Conservation (phyloP, 2,888 invertebrate species). For the Reticulitermes lucifugus region DNA sequence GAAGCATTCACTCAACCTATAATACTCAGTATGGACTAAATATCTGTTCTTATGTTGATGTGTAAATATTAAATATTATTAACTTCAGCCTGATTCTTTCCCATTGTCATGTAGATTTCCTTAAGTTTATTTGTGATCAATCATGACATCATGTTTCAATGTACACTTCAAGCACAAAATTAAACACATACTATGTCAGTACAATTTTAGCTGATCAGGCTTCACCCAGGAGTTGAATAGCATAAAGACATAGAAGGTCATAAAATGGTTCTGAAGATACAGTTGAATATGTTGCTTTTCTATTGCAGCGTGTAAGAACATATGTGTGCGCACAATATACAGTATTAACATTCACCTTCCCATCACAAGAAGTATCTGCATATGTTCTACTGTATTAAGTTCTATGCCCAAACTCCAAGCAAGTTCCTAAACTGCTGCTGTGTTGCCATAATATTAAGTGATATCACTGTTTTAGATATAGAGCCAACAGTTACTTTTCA, state of each 20-base stretch:
- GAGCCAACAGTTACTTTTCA: not conserved
- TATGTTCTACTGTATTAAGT: not conserved
- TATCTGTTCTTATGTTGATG: not conserved
- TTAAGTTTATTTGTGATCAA: not conserved
- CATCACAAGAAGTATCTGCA: not conserved
- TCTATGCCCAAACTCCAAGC: slow-evolving; percentile 29
- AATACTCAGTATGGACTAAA: not conserved
- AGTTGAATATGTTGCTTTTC: slow-evolving; percentile 11
- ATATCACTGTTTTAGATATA: slow-evolving; percentile 2
- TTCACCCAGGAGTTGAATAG: not conserved
- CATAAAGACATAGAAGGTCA: not conserved
- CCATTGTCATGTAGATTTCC: not conserved
- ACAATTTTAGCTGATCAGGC: not conserved
- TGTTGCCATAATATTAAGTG: slow-evolving; percentile 14
- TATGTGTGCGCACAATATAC: slow-evolving; percentile 30
- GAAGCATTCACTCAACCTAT: not conserved
- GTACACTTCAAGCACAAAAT: slow-evolving; percentile 6
- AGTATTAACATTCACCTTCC: slow-evolving; percentile 24
- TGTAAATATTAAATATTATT: not conserved
- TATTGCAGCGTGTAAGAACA: not conserved
- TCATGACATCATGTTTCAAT: not conserved
- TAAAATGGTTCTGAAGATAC: not conserved
- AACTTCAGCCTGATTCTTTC: not conserved
- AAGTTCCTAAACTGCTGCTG: slow-evolving; percentile 48
- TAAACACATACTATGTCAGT: not conserved